These are phyloP conservation scores for Thereva nobilitata DNA, from an alignment of 2,888 invertebrate genomes.

Conservation along the genomic window DNA sequence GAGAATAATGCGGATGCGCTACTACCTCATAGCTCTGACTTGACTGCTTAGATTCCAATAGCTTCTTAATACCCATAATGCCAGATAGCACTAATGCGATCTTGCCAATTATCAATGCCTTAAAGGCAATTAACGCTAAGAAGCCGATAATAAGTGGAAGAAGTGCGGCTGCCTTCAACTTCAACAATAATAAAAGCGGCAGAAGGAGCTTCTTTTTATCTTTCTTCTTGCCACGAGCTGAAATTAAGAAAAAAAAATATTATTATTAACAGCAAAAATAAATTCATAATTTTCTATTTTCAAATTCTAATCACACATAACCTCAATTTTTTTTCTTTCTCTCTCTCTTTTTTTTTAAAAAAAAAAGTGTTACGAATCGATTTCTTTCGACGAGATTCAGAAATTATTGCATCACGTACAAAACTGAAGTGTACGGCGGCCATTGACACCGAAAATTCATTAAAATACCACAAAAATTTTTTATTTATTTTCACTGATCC, in stretches of 20 bases:
- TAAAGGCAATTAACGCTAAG: constrained; percentile 79
- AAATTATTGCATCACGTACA: constrained; percentile 9
- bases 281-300: constrained; percentile 18
- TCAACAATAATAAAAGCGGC: constrained; percentile 75
- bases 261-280: not conserved
- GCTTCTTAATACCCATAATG: constrained; percentile 73
- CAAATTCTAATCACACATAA: constrained; percentile 13
- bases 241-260: constrained; percentile 43
- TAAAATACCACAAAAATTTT: too few relatives aligned
- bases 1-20: constrained; percentile 69
- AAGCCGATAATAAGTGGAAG: constrained; percentile 77
- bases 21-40: constrained; percentile 78
- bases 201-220: constrained; percentile 76
- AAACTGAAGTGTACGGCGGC: not conserved
- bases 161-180: constrained; percentile 77
- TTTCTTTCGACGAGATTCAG: not conserved
- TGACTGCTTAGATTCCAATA: constrained; percentile 70
- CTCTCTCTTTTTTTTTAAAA: too few relatives aligned
- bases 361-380: constrained; percentile 4
- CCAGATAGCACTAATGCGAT: constrained; percentile 77
- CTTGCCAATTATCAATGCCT: constrained; percentile 82
- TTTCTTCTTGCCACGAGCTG: constrained; percentile 79
- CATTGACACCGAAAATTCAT: not conserved
- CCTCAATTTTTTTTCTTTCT: not conserved
- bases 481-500: too few relatives aligned